Conservation (phyloP, 2,797 vertebrate genomes). For the Strix occidentalis region DNA sequence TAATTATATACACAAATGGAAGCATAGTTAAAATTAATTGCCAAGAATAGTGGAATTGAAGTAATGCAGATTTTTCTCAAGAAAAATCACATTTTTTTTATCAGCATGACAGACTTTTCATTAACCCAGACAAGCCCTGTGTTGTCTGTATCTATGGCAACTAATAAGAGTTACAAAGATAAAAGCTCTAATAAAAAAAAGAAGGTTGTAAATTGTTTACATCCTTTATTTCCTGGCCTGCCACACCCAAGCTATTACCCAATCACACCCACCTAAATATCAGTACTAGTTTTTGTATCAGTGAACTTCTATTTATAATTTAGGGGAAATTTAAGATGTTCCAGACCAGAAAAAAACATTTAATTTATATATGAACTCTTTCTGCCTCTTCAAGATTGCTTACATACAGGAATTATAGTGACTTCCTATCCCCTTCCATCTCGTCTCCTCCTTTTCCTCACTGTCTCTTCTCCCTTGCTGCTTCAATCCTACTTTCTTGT, state of each 20-base stretch:
- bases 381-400: background rate
- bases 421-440: background rate
- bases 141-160: conserved; percentile 78
- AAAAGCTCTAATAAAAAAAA: conserved; percentile 57
- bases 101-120: conserved; percentile 60
- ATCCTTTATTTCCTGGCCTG: background rate
- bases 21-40: conserved; percentile 7
- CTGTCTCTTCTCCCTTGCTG: background rate
- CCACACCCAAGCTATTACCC: background rate
- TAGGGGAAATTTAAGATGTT: background rate
- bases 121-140: conserved; percentile 67
- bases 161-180: conserved; percentile 50
- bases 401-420: background rate
- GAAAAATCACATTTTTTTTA: conserved; percentile 52
- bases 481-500: background rate
- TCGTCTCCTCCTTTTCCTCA: background rate
- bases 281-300: background rate
- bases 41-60: background rate
- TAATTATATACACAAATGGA: background rate
- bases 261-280: background rate
- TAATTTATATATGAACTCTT: background rate
- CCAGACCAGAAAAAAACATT: background rate
- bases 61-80: background rate
- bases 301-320: background rate
- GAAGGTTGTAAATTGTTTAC: conserved; percentile 64